These are phyloP conservation scores for Drosophila borborema DNA, from an alignment of 2,888 invertebrate species.

Conservation along the genomic window DNA sequence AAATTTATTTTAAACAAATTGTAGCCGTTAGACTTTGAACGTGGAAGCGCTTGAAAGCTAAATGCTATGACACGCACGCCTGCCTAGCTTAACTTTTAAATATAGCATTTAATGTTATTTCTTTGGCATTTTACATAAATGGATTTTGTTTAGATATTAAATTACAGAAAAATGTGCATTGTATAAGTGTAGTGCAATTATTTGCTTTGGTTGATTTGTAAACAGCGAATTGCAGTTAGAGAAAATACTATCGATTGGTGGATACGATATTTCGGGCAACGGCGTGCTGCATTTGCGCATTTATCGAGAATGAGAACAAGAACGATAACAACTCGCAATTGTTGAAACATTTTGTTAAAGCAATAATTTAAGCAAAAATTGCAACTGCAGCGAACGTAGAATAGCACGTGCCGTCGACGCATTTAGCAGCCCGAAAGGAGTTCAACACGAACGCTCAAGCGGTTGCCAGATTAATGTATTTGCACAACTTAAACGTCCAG, in stretches of 20 bases:
- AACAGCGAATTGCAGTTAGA: no score
- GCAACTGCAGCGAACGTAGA: slow-evolving; percentile 13
- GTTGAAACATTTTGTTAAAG: slow-evolving; percentile 49
- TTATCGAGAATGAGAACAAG: slow-evolving; percentile 1
- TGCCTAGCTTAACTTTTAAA: background rate
- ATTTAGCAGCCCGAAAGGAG: slow-evolving; percentile 17
- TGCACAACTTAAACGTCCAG: slow-evolving; percentile 13
- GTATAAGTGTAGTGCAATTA: background rate
- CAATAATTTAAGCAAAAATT: slow-evolving; percentile 48
- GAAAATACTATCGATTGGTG: slow-evolving; percentile 35
- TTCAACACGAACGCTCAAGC: slow-evolving; percentile 4
- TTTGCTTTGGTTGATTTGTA: background rate
- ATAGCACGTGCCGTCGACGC: slow-evolving; percentile 34
- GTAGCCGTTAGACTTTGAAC: slow-evolving; percentile 4
- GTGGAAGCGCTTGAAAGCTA: background rate
- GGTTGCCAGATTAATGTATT: slow-evolving; percentile 21
- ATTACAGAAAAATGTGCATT: background rate
- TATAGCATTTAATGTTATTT: background rate
- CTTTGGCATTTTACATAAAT: background rate
- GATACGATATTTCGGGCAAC: slow-evolving; percentile 4
- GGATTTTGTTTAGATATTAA: background rate
- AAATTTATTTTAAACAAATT: slow-evolving; percentile 3
- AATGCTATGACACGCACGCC: slow-evolving; percentile 8
- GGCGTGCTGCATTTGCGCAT: slow-evolving; percentile 20
- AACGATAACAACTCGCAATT: slow-evolving; percentile 44